Evolutionary conservation across 2,113 vertebrate genomes (phyloP).

Genomic region (Alethe diademata): DNA sequence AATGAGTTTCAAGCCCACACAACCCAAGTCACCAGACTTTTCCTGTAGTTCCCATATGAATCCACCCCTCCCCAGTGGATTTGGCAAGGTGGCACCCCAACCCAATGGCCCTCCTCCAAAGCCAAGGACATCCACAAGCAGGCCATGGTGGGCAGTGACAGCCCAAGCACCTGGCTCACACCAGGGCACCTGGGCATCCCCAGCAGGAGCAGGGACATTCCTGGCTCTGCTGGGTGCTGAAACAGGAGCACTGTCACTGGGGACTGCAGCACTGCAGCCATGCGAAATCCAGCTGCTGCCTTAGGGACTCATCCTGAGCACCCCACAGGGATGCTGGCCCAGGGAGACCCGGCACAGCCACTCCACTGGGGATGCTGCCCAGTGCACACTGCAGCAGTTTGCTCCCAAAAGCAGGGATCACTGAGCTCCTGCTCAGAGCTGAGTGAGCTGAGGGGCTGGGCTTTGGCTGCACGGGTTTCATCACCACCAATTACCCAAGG

Average conservation of each 20-base stretch:
- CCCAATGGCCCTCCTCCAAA: not conserved
- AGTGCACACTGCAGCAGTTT: not conserved
- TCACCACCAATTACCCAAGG: not conserved
- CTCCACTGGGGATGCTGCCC: not conserved
- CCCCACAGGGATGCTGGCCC: no score
- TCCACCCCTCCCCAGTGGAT: no score
- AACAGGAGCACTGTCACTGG: not conserved
- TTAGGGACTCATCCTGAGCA: not conserved
- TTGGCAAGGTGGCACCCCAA: not conserved
- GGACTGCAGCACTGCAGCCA: not conserved
- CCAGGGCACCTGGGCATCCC: not conserved
- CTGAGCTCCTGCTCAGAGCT: not conserved
- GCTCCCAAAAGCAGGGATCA: accelerated
- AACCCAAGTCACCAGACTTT: not conserved
- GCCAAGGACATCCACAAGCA: not conserved
- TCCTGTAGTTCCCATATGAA: accelerated
- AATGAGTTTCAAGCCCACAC: not conserved
- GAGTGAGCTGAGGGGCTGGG: not conserved
- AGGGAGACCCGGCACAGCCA: accelerated
- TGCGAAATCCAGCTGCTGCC: accelerated
- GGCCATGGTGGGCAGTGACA: not conserved
- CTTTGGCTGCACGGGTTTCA: not conserved
- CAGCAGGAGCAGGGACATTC: not conserved
- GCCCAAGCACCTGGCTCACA: accelerated
- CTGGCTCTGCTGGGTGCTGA: accelerated